Base-by-base conservation (phyloP, 2,797 vertebrate species). In the Kryptopterus vitreolus region DNA sequence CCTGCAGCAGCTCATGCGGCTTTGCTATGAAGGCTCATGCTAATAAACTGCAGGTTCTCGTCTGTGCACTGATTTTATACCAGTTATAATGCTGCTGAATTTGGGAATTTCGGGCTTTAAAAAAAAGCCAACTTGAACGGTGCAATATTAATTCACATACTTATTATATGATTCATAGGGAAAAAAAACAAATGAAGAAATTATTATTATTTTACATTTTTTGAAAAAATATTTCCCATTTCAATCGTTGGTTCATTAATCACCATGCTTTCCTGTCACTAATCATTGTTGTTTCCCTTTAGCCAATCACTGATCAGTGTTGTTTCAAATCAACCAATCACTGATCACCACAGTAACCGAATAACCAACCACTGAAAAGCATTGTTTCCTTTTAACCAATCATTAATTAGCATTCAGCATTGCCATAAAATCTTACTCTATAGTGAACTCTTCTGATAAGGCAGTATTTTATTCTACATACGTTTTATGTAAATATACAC, bases 1-100 rank as follows among this genome's bases (percentile, higher is more conserved):
- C 59, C 79, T 77, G 65, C 58, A 76, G 71, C 35, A 29, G 48
- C 68, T 80, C 65, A 82, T 58, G 58, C 33, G 63, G 46, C 62
- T 72, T 77, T 29, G 57, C n/a, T 66, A 62, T 78, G 31, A 79
- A 68, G 66, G 72, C 46, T 38, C 20, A 18, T 31, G 20, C 52
- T 57, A 61, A 75, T 31, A 72, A 22, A 55, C 15, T 71, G 20
- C 35, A 71, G 18, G 29, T 33, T 62, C 48, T 73, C 24, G 52
- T 80, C 18, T 65, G 43, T 48, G 35, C 77, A 71, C 57, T 62
- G n/a, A 79, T 35, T 70, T 24, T 46, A 33, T 16, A 43, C 69
- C 63, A 68, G 15, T 22, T 11, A 43, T 18, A 62, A 11, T 16
- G 26, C 29, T 69, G 8, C 46, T 1, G 18, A 31, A 50, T 69